Evolutionary conservation across 2,113 vertebrate species (phyloP), one percentile per base, ranked within the genome.

Genomic region (Pavo muticus): DNA sequence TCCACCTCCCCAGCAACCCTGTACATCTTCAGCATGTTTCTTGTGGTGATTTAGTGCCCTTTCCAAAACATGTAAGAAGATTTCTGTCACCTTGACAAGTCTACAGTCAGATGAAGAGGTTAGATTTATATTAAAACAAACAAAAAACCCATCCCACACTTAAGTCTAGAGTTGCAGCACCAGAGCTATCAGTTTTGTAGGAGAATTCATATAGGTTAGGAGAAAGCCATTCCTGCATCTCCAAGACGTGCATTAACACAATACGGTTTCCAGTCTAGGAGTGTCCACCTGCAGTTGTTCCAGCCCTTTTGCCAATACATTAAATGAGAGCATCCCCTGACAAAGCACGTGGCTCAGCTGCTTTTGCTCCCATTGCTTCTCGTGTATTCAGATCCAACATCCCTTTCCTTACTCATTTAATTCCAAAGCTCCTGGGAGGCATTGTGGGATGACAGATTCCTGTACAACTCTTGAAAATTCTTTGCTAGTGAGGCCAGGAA

Each of bases 391-490:
- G 90, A 81, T 56, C 35, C 63, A 88, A n/a, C n/a, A 93, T 44
- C 29, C 25, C 54, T 90, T 91, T 87, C 71, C 56, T 47, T 77
- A 61, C 29, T 91, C 37, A 40, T 90, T 92, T 92, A 79, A 67
- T 95, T 93, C 78, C 76, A 86, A 57, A 84, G 68, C 48, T 48
- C 76, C 42, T 1, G 7, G 52, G 65, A 95, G 52, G 74, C 52
- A 86, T 59, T 4, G 7, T 9, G 3, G 44, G 24, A 93, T 88
- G 92, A 82, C 30, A 84, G 79, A 92, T 91, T 83, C 54, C 77
- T 57, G 13, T 63, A 79, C 29, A 86, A 63, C 64, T 93, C 77
- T 88, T 85, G 48, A 83, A 96, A 95, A 96, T 94, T 94, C 85
- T 91, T 94, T 2, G 2, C 27, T 67, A 56, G 35, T 75, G 71